Base-by-base conservation (phyloP, 2,113 vertebrate species). In the Corvus hawaiiensis region DNA sequence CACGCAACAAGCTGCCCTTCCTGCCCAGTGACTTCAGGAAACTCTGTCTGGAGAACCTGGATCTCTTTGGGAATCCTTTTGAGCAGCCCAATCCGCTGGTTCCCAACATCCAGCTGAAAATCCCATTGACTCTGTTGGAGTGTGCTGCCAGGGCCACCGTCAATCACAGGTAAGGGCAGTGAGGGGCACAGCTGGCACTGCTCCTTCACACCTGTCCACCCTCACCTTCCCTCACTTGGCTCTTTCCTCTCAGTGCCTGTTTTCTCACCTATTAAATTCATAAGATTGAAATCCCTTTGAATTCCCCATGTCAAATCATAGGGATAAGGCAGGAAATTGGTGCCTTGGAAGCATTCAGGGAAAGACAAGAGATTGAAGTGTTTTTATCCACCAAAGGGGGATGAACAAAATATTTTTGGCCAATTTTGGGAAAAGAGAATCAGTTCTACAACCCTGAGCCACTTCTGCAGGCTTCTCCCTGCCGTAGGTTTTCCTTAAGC, bases 1-100 rank as follows among this genome's bases (percentile, higher is more conserved):
- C 99, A 6, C 98, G 99, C 17, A 99, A 99, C 98, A 98, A 98
- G 73, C 98, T 99, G 63, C 95, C 98, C 0, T 98, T 97, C 97
- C 96, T 99, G 89, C 99, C 99, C 52, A 83, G 74, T 21, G 98
- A 98, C 91, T 99, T 99, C 94, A 98, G 98, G 63, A 98, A 91
- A 22, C 98, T 99, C 89, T 98, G 95, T 3, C 98, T 99, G 64
- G 99, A 99, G 75, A 99, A 98, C 89, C 54, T 99, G 95, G 99
- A 99, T 92, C 97, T 99, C 90, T 99, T 99, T 37, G 99, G 98
- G 41, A 99, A 99, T 85, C 98, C 98, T 5, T 99, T 99, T 17
- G 96, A 98, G 78, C 98, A 98, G 72, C 98, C 99, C 11, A 98
- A 98, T 32, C 97, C 98, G 4, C 97, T 99, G 56, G 97, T 98